Percentiles rank a stretch among this genome's conserved stretches.
phyloP scores from a whole-genome alignment of 2,888 invertebrate genomes.

The Drosophila acutilabella region DNA sequence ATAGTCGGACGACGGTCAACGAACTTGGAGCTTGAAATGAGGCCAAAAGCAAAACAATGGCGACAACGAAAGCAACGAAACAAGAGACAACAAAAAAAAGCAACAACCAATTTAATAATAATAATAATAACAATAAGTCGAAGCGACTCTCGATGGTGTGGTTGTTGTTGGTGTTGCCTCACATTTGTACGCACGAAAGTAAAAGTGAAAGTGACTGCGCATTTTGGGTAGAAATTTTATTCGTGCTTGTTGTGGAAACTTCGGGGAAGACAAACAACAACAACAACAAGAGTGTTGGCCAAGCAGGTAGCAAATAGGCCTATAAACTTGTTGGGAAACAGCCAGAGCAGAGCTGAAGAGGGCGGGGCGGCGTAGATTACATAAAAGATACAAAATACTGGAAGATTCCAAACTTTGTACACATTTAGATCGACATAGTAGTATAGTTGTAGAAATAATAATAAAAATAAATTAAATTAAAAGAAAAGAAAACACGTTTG shows the following conservation, averaged over 20 bases:
- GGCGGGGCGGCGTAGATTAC: not conserved
- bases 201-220: conserved; percentile 78
- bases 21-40: conserved; percentile 65
- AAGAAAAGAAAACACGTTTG: not conserved
- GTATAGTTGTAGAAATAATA: not conserved
- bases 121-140: conserved; percentile 29
- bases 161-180: conserved; percentile 43
- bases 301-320: conserved; percentile 27
- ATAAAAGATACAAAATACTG: conserved; percentile 6
- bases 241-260: conserved; percentile 55
- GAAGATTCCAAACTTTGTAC: conserved; percentile 5
- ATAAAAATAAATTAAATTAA: not conserved
- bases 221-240: conserved; percentile 61
- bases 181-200: conserved; percentile 71
- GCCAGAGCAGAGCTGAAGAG: no score
- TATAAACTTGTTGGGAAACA: conserved; percentile 19
- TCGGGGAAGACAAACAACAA: conserved; percentile 3
- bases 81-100: conserved; percentile 26
- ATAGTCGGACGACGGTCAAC: conserved; percentile 57
- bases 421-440: not conserved
- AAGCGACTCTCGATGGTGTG: conserved; percentile 19
- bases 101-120: conserved; percentile 52
- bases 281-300: not conserved
- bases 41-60: conserved; percentile 66
- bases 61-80: conserved; percentile 37